These are phyloP conservation scores for Motacilla tschutschensis DNA, from an alignment of 2,113 vertebrate species.

Conservation along the genomic window DNA sequence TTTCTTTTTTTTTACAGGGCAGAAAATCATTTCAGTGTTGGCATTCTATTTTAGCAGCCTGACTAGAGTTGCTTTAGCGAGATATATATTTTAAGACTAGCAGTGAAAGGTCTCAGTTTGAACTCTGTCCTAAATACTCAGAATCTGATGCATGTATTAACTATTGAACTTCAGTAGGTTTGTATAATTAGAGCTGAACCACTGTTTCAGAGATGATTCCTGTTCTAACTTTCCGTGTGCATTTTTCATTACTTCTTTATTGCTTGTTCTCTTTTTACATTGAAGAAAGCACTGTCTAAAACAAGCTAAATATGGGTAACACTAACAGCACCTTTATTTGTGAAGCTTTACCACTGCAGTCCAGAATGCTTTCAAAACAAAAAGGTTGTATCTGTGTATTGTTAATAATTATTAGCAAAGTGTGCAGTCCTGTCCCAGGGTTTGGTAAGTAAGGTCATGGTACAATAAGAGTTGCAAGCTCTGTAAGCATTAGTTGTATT, in stretches of 20 bases:
- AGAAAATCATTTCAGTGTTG: constrained; percentile 15
- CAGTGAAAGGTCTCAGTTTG: constrained; percentile 21
- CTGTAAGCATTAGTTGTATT: constrained; percentile 67
- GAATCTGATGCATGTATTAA: constrained; percentile 18
- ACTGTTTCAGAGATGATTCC: not conserved
- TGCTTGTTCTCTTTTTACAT: not conserved
- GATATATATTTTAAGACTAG: constrained; percentile 13
- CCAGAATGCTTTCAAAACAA: constrained; percentile 16
- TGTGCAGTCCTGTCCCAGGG: constrained; percentile 51
- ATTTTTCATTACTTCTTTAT: not conserved
- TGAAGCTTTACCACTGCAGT: constrained; percentile 1
- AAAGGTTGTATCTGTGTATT: constrained; percentile 11
- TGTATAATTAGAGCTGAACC: not conserved
- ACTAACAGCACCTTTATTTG: constrained; percentile 11
- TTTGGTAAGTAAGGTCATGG: constrained; percentile 63
- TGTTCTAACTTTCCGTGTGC: not conserved
- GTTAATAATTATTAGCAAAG: constrained; percentile 71
- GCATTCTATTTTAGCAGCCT: constrained; percentile 36
- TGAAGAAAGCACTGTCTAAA: not conserved
- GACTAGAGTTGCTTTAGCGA: not conserved
- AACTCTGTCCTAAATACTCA: constrained; percentile 16
- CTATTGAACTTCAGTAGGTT: not conserved
- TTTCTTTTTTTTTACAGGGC: not conserved
- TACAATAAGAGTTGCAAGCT: constrained; percentile 62
- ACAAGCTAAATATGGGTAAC: not conserved